Evolutionary conservation across 2,888 invertebrate genomes (phyloP).

Genomic region (Andrena bucephala): DNA sequence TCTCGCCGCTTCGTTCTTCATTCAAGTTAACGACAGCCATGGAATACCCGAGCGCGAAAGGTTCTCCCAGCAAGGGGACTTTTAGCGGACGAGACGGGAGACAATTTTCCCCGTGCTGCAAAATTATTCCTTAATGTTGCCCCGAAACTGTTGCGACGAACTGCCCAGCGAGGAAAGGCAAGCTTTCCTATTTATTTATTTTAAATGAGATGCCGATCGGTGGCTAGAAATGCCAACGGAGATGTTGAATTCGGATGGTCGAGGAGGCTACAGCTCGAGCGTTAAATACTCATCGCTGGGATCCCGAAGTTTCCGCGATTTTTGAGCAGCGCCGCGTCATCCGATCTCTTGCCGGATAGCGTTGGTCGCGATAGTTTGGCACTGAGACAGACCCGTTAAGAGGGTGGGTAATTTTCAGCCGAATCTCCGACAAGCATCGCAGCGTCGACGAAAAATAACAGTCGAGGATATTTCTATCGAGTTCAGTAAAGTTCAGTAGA

Average conservation of each 20-base stretch:
- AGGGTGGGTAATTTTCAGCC: constrained; percentile 46
- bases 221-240: background rate
- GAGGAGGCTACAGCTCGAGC: background rate
- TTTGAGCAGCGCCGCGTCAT: constrained; percentile 57
- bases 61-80: background rate
- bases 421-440: constrained; percentile 53
- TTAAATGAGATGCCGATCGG: background rate
- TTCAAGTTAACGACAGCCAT: background rate
- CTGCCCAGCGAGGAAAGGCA: background rate
- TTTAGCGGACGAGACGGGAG: background rate
- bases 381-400: constrained; percentile 46
- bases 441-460: constrained; percentile 55
- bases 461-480: background rate
- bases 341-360: constrained; percentile 48
- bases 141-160: background rate
- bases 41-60: background rate
- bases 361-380: constrained; percentile 43
- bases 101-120: background rate
- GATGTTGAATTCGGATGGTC: background rate
- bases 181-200: too few relatives aligned
- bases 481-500: background rate
- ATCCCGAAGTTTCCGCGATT: constrained; percentile 43
- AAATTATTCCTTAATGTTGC: too few relatives aligned
- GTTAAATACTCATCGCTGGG: constrained; percentile 27
- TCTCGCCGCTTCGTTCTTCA: background rate